Base-by-base conservation (phyloP, 2,888 invertebrate genomes). In the Malthinus flaveolus region DNA sequence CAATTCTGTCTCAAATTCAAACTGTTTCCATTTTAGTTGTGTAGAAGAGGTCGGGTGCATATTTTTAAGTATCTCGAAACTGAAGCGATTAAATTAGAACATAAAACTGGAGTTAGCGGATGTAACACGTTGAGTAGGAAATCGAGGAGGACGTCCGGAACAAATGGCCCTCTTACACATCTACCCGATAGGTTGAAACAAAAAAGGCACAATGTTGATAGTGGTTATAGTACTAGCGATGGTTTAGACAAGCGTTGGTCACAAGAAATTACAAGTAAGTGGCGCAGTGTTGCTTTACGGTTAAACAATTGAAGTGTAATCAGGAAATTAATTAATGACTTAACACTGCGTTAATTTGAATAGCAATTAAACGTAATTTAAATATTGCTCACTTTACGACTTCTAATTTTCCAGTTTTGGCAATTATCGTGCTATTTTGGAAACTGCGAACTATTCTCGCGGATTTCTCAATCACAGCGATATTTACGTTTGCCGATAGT, bases 41-140 rank as follows among this genome's bases (percentile, higher is more conserved):
- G 95, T 81, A 90, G 90, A 80, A 87, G 95, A 77, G 96, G 97
- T 69, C 86, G 93, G 74, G 92, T 94, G 74, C 96, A 97, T 79
- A 93, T 97, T 71, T 95, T 95, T 83, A 96, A 96, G 79, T 95
- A 91, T 81, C 83, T 97, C 68, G 95, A 95, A 78, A 90, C 89
- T 73, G 91, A 93, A 81, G 92, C 94, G 46, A 86, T 86, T 73
- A 91, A 90, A 78, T 83, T 86, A 71, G 85, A 87, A 66, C 76
- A 80, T 64, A 79, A 81, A 66, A 74, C 80, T 62, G 78, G 80
- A 7, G 76, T 80, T 51, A 73, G 77, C 12, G 72, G 79, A 60
- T 78, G 64, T 72, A 79, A 70, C 79, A 80, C 79, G 77, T 80
- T 80, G 79, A 81, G 71, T 75, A 77, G 71, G 84, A 80, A 75